These are phyloP conservation scores for Lottia gigantea DNA, from an alignment of 2,888 invertebrate species.

Conservation along the genomic window DNA sequence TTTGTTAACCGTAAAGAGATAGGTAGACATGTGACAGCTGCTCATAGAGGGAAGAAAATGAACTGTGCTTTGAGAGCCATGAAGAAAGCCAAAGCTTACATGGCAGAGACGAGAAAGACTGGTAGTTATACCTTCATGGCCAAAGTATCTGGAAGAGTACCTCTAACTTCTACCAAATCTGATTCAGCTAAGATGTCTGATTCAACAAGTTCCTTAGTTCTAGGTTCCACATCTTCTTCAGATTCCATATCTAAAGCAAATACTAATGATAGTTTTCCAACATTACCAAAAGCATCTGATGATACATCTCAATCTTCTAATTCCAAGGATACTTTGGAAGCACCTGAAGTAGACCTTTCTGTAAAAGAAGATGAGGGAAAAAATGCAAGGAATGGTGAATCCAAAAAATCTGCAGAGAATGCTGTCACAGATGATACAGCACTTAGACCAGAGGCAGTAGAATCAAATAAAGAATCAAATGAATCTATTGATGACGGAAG, in stretches of 20 bases:
- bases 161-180: background rate
- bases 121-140: constrained; percentile 31
- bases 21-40: constrained; percentile 28
- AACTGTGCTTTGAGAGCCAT: constrained; percentile 36
- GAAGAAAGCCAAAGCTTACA: constrained; percentile 32
- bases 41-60: constrained; percentile 36
- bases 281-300: too few species aligned
- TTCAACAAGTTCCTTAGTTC: too few species aligned
- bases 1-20: constrained; percentile 36
- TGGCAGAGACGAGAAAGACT: constrained; percentile 28
- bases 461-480: too few species aligned
- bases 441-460: too few species aligned
- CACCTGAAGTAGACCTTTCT: background rate
- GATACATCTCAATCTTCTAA: too few species aligned
- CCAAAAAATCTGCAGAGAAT: background rate
- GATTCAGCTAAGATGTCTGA: too few species aligned
- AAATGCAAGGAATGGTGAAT: background rate
- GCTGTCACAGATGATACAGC: background rate
- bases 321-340: too few species aligned
- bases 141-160: constrained; percentile 30
- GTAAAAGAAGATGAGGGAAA: background rate
- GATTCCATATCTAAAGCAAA: too few species aligned
- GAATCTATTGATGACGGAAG: too few species aligned
- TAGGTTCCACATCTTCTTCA: too few species aligned
- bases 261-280: too few species aligned